A percentile compares a stretch with the other conserved stretches of the same genome.
Conservation (phyloP, 2,888 invertebrate species). For the Slavum lentiscoides region DNA sequence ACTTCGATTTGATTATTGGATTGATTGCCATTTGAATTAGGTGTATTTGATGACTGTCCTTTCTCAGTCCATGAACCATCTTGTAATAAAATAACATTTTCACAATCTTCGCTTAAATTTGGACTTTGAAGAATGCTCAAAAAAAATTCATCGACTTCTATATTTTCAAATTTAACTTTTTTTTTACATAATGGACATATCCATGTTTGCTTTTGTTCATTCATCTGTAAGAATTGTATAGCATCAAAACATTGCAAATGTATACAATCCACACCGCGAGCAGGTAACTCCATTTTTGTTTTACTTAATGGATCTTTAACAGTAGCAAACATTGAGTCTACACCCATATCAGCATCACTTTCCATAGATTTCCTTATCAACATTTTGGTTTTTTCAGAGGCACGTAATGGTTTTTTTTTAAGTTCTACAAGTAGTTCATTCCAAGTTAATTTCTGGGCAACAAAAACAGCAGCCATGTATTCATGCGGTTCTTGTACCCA, state of each 20-base stretch:
- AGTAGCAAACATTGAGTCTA: constrained; percentile 89
- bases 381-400: constrained; percentile 23
- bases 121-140: constrained; percentile 35
- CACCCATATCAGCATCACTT: constrained; percentile 94
- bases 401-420: constrained; percentile 28
- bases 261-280: constrained; percentile 85
- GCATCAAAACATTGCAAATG: constrained; percentile 99
- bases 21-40: neutral
- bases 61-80: constrained; percentile 36
- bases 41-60: neutral
- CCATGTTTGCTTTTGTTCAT: constrained; percentile 98
- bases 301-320: constrained; percentile 92
- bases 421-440: constrained; percentile 28
- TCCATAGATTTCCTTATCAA: constrained; percentile 61
- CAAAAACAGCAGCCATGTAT: constrained; percentile 40
- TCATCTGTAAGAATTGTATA: constrained; percentile 93
- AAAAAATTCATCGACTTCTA: constrained; percentile 49
- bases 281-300: constrained; percentile 87
- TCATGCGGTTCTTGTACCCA: constrained; percentile 37
- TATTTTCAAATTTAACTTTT: constrained; percentile 46
- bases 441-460: constrained; percentile 34
- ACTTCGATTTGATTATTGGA: constrained; percentile 27
- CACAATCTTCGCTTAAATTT: constrained; percentile 28
- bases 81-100: constrained; percentile 35
- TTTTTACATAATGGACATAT: constrained; percentile 97